These are phyloP conservation scores for Argynnis bischoffii DNA, from an alignment of 2,888 invertebrate genomes.

Conservation along the genomic window DNA sequence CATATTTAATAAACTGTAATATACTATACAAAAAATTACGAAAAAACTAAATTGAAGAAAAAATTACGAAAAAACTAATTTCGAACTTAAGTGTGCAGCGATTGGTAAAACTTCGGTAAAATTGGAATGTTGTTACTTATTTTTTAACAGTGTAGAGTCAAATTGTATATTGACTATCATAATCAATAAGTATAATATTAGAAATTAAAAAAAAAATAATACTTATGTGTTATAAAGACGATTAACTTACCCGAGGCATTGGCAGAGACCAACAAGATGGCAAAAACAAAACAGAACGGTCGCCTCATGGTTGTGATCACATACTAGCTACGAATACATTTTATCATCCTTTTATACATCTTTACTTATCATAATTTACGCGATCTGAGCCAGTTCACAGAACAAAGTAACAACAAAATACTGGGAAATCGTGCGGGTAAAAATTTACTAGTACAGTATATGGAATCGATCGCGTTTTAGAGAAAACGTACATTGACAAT, in stretches of 20 bases:
- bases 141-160: no score
- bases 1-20: no score
- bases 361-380: slow-evolving; percentile 53
- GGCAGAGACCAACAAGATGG: slow-evolving; percentile 43
- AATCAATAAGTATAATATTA: no score
- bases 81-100: no score
- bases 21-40: no score
- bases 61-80: no score
- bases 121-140: no score
- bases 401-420: slow-evolving; percentile 48
- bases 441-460: slow-evolving; percentile 30
- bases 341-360: slow-evolving; percentile 69
- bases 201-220: not conserved
- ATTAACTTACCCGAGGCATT: slow-evolving; percentile 46
- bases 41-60: no score
- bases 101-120: no score
- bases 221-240: not conserved
- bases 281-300: slow-evolving; percentile 50
- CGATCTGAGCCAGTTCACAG: slow-evolving; percentile 58
- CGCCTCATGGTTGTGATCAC: slow-evolving; percentile 56
- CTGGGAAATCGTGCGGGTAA: slow-evolving; percentile 51
- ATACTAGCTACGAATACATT: slow-evolving; percentile 38
- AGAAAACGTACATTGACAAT: not conserved
- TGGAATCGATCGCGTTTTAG: slow-evolving; percentile 24
- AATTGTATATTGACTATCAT: no score